Base-by-base conservation (phyloP, 2,113 vertebrate genomes). In the Brachionichthys hirsutus region DNA sequence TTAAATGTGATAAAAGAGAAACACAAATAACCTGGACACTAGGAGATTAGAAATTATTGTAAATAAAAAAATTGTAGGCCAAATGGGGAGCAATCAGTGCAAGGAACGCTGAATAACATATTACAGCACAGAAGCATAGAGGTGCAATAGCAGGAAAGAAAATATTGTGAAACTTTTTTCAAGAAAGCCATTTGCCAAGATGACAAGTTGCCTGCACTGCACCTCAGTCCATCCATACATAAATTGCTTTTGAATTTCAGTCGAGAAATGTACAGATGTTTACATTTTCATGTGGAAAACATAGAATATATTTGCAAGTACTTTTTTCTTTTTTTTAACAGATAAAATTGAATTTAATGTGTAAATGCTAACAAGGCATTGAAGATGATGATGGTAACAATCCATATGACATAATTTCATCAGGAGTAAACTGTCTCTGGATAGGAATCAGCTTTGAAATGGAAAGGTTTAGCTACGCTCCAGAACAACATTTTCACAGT, bases 81-180 rank as follows among this genome's bases (percentile, higher is more conserved):
- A 65, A 80, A 82, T 65, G 44, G 48, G 55, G 68, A 71, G 64
- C 47, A 82, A 73, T 77, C 54, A 52, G 59, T 63, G 52, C 30
- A 55, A 47, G 59, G 44, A 51, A 3, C 54, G 54, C 42, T 73
- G 67, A 82, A 76, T 72, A 75, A 67, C 63, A 60, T 62, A 62
- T 62, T 52, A 75, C 9, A 60, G 57, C 69, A 69, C 43, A 0
- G 42, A 46, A 78, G 74, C 56, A 13, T 12, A 43, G 54, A 82
- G 77, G 63, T 84, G 81, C 77, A 84, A 84, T 49, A 74, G 78
- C 51, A 42, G 51, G 61, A 54, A 46, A 30, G n/a, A n/a, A 82
- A 63, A 45, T 20, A 34, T 17, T 63, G 46, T 50, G 44, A 67
- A 72, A 54, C 47, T 54, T 62, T 30, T 65, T 51, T 63, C 35